Percentiles rank a stretch among this genome's conserved stretches.
phyloP scores from a whole-genome alignment of 2,888 invertebrate species.

The Rugalucina vietnamica region DNA sequence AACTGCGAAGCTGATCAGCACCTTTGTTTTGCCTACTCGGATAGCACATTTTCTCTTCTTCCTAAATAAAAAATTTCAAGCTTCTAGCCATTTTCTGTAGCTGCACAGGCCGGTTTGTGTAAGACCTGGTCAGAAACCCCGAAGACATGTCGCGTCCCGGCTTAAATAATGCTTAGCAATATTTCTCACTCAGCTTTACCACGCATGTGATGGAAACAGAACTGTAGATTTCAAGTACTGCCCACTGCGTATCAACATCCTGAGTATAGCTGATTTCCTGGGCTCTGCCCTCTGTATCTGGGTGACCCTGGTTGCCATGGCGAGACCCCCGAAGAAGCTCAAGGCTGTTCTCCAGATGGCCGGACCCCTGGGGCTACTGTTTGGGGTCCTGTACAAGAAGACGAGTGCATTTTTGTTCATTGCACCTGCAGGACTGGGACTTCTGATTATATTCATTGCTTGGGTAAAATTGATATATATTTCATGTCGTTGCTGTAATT shows the following conservation, averaged over 20 bases:
- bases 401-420: constrained; percentile 92
- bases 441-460: constrained; percentile 87
- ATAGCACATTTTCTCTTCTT: too few relatives aligned
- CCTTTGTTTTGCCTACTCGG: too few relatives aligned
- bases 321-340: constrained; percentile 86
- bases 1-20: too few relatives aligned
- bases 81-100: too few relatives aligned
- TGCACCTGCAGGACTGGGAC: constrained; percentile 89
- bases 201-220: constrained; percentile 90
- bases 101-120: too few relatives aligned
- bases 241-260: constrained; percentile 89
- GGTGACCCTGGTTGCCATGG: constrained; percentile 94
- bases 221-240: constrained; percentile 89
- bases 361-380: constrained; percentile 91
- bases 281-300: constrained; percentile 93
- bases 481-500: not conserved
- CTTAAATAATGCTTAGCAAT: too few relatives aligned
- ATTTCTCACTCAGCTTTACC: constrained; percentile 93
- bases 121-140: too few relatives aligned
- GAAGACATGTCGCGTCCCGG: too few relatives aligned
- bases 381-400: constrained; percentile 92
- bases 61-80: too few relatives aligned
- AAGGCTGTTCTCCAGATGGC: constrained; percentile 89
- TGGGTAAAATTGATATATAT: constrained; percentile 87
- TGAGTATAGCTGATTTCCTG: constrained; percentile 95